Base-by-base conservation (phyloP, 2,888 invertebrate genomes). In the Amaurobius ferox region DNA sequence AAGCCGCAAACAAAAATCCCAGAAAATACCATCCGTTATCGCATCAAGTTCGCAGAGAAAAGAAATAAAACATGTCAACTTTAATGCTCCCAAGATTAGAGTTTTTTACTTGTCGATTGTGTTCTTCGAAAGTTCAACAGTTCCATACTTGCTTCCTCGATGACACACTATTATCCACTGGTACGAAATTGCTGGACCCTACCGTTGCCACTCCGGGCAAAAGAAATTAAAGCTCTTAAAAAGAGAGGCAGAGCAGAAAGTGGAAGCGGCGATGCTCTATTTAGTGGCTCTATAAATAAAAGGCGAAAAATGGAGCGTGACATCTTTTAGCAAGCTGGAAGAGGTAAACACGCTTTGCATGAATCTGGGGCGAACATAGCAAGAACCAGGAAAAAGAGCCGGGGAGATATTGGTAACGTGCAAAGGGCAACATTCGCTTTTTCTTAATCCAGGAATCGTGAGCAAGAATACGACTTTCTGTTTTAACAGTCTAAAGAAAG, bases 241-340 rank as follows among this genome's bases (percentile, higher is more conserved):
- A 26, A 30, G 39, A 39, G 35, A 35, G 6, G 30, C 26, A n/a
- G 79, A 44, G 44, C 66, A 29, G 67, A 79, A 73, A 80, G 80
- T 74, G 79, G 55, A 79, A 79, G 79, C 32, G 28, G 44, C 80
- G 40, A 44, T 29, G 80, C 67, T 40, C 62, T 62, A 79, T 70
- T 79, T 79, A 62, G 6, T 44, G 67, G 32, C 16, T 23, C 79
- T 71, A 73, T 80, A 73, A 77, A 77, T 77, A 61, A 44, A 64
- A n/a, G 23, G 11, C 35, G 72, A 55, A 80, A 70, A 80, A 55
- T 73, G 80, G 73, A 48, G 67, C 73, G 64, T 35, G 73, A 71
- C 71, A 66, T 40, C 32, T 29, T 67, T 67, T 23, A 23, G 19
- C 5, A 3, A 23, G 19, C 3, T 1, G 16, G 55, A 61, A 16